A percentile compares a stretch with the other conserved stretches of the same genome.
Conservation (phyloP, 2,113 vertebrate species). For the Bubalus kerabau region DNA sequence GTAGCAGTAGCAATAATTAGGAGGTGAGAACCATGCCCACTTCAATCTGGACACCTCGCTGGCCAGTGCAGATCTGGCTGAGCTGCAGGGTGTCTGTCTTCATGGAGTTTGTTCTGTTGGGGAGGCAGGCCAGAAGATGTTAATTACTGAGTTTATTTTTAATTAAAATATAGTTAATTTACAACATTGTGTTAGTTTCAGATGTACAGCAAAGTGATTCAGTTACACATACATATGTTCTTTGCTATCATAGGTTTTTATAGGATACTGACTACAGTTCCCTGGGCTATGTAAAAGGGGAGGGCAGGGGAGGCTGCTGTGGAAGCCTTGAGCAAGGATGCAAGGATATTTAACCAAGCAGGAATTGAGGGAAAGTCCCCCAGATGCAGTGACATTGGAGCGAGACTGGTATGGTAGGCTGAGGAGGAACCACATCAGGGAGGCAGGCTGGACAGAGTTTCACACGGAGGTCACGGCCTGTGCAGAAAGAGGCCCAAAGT, state of each 20-base stretch:
- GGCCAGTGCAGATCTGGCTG: not conserved
- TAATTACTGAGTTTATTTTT: not conserved
- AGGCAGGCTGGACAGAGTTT: not conserved
- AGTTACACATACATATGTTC: not conserved
- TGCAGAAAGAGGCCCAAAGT: not conserved
- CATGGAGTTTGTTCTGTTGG: not conserved
- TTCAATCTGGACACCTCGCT: not conserved
- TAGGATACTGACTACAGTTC: not conserved
- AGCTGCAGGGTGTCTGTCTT: not conserved
- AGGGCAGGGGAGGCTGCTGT: rapidly evolving
- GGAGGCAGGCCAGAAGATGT: not conserved
- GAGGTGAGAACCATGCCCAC: no score
- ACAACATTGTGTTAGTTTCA: not conserved
- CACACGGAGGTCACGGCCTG: rapidly evolving
- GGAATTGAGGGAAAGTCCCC: not conserved
- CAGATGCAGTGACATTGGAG: not conserved
- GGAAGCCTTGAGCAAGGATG: not conserved
- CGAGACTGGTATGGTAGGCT: not conserved
- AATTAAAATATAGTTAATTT: not conserved
- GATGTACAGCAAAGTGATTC: not conserved
- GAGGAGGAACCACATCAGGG: rapidly evolving
- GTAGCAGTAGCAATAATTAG: not conserved
- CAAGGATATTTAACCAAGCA: not conserved
- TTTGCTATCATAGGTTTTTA: not conserved
- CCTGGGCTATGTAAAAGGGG: not conserved